phyloP scores from a whole-genome alignment of 2,888 invertebrate species.

The Criorhina ranunculi region DNA sequence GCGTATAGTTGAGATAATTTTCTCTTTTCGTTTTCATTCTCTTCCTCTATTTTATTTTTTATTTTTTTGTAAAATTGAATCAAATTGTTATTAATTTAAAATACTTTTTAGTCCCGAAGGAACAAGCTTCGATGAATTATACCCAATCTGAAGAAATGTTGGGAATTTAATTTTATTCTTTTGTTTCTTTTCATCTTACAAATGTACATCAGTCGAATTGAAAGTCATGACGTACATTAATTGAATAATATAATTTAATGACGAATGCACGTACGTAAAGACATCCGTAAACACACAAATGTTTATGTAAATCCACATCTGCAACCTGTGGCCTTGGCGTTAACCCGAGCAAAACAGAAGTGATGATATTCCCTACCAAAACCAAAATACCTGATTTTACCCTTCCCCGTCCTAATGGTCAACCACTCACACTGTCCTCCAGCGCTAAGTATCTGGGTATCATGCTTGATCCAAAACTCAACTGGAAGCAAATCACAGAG shows the following conservation, averaged over 20 bases:
- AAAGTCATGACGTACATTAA: not conserved
- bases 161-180: not conserved
- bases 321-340: too few relatives aligned
- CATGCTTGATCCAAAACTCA: too few relatives aligned
- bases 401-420: too few relatives aligned
- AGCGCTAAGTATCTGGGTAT: too few relatives aligned
- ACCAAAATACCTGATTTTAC: too few relatives aligned
- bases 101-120: not conserved
- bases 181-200: not conserved
- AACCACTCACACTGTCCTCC: too few relatives aligned
- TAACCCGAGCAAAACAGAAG: too few relatives aligned
- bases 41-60: constrained; percentile 23
- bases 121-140: not conserved
- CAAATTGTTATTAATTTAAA: constrained; percentile 38
- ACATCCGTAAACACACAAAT: too few relatives aligned
- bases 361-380: too few relatives aligned
- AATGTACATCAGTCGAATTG: not conserved
- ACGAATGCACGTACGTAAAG: too few relatives aligned
- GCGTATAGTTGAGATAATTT: constrained; percentile 17
- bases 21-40: not conserved
- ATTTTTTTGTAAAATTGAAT: constrained; percentile 37
- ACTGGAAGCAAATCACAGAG: too few relatives aligned
- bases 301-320: too few relatives aligned
- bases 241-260: not conserved
- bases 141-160: not conserved